Percentiles rank a stretch among this genome's conserved stretches.
phyloP scores from a whole-genome alignment of 2,888 invertebrate genomes.

The Rhamphomyia laevipes region DNA sequence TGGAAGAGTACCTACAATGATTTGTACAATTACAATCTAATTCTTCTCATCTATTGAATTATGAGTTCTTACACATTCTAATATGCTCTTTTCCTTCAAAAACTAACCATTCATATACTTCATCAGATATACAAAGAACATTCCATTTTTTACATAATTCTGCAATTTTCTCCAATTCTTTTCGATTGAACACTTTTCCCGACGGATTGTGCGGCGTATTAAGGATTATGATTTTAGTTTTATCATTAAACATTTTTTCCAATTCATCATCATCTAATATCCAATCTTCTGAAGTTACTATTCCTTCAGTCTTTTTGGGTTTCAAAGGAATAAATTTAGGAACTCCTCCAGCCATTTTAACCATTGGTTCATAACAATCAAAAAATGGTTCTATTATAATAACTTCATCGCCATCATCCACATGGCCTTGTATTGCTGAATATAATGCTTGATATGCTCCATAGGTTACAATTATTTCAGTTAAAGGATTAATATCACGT shows the following conservation, averaged over 20 bases:
- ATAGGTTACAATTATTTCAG: conserved; percentile 75
- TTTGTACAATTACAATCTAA: not conserved
- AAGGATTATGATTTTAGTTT: conserved; percentile 87
- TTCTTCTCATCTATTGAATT: not conserved
- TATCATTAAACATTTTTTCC: conserved; percentile 62
- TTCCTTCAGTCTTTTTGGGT: conserved; percentile 41
- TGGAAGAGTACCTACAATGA: conserved; percentile 74
- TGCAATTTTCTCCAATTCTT: conserved; percentile 68
- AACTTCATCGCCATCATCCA: conserved; percentile 79
- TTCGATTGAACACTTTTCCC: conserved; percentile 63
- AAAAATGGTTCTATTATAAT: conserved; percentile 98
- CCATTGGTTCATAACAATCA: conserved; percentile 96
- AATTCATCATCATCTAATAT: conserved; percentile 73
- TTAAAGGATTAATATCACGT: conserved; percentile 67
- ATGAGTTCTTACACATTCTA: conserved; percentile 59
- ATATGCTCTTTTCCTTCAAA: conserved; percentile 74
- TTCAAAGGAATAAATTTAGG: conserved; percentile 79
- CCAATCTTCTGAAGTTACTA: conserved; percentile 69
- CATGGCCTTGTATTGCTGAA: conserved; percentile 70
- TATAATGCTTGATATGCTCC: conserved; percentile 95
- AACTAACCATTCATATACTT: conserved; percentile 97
- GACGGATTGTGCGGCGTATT: conserved; percentile 98
- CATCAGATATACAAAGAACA: conserved; percentile 85
- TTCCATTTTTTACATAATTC: conserved; percentile 85
- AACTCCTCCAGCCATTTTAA: conserved; percentile 72